Conservation (phyloP, 2,113 vertebrate species). For the Irena cyanogastra region DNA sequence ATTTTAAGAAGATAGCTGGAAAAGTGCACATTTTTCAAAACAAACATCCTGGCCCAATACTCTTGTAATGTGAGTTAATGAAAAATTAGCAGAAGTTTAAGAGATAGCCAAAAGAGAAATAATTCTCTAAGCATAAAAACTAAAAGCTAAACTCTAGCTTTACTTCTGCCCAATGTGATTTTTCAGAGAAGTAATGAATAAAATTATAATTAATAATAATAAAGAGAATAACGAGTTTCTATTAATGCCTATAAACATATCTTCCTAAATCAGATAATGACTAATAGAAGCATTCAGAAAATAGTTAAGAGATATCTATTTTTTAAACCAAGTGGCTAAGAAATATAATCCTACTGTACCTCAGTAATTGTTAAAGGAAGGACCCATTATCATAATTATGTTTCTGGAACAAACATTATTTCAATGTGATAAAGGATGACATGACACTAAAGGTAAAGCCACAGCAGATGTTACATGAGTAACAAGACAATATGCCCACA, state of each 20-base stretch:
- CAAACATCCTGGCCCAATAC: not conserved
- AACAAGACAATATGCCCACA: conserved; percentile 74
- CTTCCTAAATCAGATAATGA: not conserved
- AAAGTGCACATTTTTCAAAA: not conserved
- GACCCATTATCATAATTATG: conserved; percentile 81
- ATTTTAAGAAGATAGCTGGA: not conserved
- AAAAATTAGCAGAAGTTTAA: not conserved
- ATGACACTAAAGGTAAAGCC: conserved; percentile 78
- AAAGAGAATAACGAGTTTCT: not conserved
- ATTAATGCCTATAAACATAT: not conserved
- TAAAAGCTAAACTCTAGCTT: not conserved
- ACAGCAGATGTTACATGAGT: conserved; percentile 79
- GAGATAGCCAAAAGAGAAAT: not conserved
- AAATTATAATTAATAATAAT: conserved; percentile 32
- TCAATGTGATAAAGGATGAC: conserved; percentile 81
- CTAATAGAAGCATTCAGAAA: conserved; percentile 64
- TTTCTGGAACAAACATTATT: conserved; percentile 82
- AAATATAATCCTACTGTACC: conserved; percentile 64
- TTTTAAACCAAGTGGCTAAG: conserved; percentile 49
- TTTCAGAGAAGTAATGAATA: conserved; percentile 1
- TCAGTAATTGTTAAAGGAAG: conserved; percentile 76
- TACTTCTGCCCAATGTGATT: conserved; percentile 15
- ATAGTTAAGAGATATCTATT: conserved; percentile 36
- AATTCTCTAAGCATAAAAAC: not conserved
- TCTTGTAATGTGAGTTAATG: not conserved